Evolutionary conservation across 2,797 vertebrate species (phyloP), one percentile per base, ranked within the genome.

Genomic region (Enteromius thamalakanensis): DNA sequence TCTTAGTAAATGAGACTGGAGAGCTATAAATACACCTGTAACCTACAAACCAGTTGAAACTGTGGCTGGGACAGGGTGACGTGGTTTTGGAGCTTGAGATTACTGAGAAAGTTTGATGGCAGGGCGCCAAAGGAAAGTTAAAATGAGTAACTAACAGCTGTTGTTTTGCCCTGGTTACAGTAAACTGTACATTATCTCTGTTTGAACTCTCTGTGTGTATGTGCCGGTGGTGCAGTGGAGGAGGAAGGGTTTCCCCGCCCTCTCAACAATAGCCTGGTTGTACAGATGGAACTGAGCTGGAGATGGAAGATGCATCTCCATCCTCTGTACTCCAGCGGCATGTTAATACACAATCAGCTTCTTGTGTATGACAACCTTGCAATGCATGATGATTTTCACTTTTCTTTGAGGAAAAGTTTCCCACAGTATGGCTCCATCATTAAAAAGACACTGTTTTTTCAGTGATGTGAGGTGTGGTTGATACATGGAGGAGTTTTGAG

Each of bases 261-360:
- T 76, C 34, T 14, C 53, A 83, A 89, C 88, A 89, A 86, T 86
- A 78, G 72, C 74, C 79, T 81, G 49, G 74, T 85, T 83, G 82
- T 88, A 84, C 84, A 79, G 76, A 49, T 55, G 32, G 47, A n/a
- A 17, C 68, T 23, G 67, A 78, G 51, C 4, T 87, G 80, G 86
- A 81, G 85, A 88, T 67, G 79, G 87, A 78, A 88, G 85, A 86
- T 72, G 45, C 88, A 81, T 89, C 87, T 87, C 84, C 84, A 71
- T 69, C 80, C 76, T 23, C 40, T 79, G 75, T 21, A 23, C 55
- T 76, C 64, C 65, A 53, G 65, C 68, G 45, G 32, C 68, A 81
- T 58, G 37, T 23, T 84, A 55, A 70, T 80, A 70, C 34, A 68
- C 62, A 65, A 70, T 86, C 51, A 70, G 19, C 70, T 55, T 29